Base-by-base conservation (phyloP, 2,888 invertebrate species). In the Syrphus vitripennis region DNA sequence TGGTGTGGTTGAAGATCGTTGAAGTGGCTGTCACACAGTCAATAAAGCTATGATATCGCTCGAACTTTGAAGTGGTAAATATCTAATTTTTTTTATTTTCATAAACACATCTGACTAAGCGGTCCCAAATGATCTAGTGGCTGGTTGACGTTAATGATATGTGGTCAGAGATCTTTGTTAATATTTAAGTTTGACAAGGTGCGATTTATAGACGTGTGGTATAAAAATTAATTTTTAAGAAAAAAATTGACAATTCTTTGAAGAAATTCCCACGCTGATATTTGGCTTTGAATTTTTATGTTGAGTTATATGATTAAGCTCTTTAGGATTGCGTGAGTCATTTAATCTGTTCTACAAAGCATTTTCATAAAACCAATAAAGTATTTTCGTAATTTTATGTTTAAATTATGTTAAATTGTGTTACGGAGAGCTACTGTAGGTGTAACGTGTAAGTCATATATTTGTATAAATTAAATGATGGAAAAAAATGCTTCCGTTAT, bases 131-230 rank as follows among this genome's bases (percentile, higher is more conserved):
- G 67, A 67, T 67, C 3, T 48, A 67, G 67, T 61, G 67, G 29
- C 40, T 29, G 45, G 48, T 67, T 67, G 67, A 34, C 19, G 67
- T 31, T 67, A 67, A 67, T 48, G 67, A 48, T 67, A 48, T 67
- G 14, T 48, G 48, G 48, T 16, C 16, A 48, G 29, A 48, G 48
- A 50, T 67, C 67, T 67, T 48, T 48, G 48, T 67, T 67, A 67
- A 48, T 34, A 50, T 48, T 40, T 61, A 1, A 61, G 26, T 61
- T 67, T 67, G 67, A 67, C 67, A 67, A 48, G 67, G 48, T 67
- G 67, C n/a, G 67, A 67, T 67, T 67, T 67, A 67, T 21, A 29
- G 19, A 31, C 4, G 5, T 12, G 26, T 1, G 9, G 4, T 31
- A 45, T 67, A 19, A 50, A 67, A 63, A 63, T 63, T n/a, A 42